Conservation (phyloP, 2,797 vertebrate species). For the Phrynocephalus vlangalii region DNA sequence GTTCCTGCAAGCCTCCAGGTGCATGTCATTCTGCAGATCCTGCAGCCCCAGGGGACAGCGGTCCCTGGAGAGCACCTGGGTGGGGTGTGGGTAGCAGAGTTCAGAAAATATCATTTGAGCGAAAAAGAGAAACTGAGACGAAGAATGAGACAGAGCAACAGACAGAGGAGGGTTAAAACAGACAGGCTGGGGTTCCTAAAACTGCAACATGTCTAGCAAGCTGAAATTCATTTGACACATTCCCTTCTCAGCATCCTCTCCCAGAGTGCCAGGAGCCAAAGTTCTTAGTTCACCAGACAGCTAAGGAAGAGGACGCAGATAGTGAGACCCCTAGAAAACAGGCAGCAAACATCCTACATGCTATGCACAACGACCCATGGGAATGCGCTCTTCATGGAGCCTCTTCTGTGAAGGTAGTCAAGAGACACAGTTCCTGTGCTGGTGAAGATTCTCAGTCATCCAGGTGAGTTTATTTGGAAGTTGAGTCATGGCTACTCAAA, state of each 20-base stretch:
- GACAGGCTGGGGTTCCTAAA: not conserved
- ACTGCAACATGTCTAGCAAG: conserved; percentile 7
- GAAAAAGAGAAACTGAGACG: not conserved
- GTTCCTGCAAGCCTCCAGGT: not conserved
- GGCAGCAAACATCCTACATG: not conserved
- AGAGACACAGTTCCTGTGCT: not conserved
- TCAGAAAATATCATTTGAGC: conserved; percentile 7
- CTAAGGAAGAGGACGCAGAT: not conserved
- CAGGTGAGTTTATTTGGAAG: too few relatives aligned
- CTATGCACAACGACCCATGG: too few relatives aligned
- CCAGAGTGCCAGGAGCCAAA: not conserved
- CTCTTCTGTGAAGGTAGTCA: not conserved
- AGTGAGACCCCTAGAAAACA: not conserved
- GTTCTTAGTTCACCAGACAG: not conserved
- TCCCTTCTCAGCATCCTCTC: not conserved
- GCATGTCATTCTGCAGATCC: rapidly evolving
- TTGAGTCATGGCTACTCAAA: too few relatives aligned
- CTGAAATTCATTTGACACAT: not conserved
- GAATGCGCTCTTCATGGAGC: not conserved
- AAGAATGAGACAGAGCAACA: too few relatives aligned
- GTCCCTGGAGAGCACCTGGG: not conserved
- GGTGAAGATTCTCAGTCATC: too few relatives aligned
- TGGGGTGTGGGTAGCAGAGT: not conserved
- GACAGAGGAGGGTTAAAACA: too few relatives aligned
- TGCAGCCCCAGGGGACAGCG: not conserved